A percentile compares a stretch with the other conserved stretches of the same genome.
phyloP scores from a whole-genome alignment of 1,140 invertebrate genomes.

The Caenorhabditis latens region DNA sequence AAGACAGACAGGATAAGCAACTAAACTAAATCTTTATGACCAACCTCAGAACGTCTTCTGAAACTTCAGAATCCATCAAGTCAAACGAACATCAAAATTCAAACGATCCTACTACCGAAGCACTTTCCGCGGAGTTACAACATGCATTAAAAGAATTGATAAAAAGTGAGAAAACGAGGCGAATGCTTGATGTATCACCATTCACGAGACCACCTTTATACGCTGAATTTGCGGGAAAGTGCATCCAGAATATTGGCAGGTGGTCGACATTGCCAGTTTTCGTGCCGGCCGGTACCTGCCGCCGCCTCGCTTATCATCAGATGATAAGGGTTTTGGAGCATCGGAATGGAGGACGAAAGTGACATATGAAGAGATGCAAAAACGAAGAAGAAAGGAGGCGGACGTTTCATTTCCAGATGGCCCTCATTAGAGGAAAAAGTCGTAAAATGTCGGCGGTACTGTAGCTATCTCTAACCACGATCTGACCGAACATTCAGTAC shows the following conservation, averaged over 20 bases:
- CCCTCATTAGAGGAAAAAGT: constrained; percentile 32
- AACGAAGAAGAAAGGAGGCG: not conserved
- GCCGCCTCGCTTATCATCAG: not conserved
- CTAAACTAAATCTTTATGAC: too few species aligned
- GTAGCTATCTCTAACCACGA: constrained; percentile 47
- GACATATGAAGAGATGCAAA: not conserved
- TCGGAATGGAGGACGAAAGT: constrained; percentile 15
- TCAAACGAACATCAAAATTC: too few species aligned
- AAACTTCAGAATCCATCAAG: too few species aligned
- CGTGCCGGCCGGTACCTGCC: constrained; percentile 37
- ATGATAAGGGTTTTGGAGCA: constrained; percentile 28
- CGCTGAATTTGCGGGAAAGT: constrained; percentile 43
- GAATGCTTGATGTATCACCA: not conserved
- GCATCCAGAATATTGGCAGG: constrained; percentile 47
- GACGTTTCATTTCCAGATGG: constrained; percentile 15
- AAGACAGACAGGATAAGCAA: too few species aligned
- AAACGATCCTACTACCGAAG: not conserved
- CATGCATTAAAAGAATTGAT: not conserved
- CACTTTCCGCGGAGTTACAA: not conserved
- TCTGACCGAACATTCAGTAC: constrained; percentile 13
- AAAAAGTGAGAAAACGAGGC: constrained; percentile 20
- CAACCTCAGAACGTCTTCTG: too few species aligned
- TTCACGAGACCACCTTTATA: constrained; percentile 51
- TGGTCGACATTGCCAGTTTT: constrained; percentile 46
- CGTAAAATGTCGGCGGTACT: constrained; percentile 46